Evolutionary conservation across 2,888 invertebrate species (phyloP).

Genomic region (Apamea epomidion): DNA sequence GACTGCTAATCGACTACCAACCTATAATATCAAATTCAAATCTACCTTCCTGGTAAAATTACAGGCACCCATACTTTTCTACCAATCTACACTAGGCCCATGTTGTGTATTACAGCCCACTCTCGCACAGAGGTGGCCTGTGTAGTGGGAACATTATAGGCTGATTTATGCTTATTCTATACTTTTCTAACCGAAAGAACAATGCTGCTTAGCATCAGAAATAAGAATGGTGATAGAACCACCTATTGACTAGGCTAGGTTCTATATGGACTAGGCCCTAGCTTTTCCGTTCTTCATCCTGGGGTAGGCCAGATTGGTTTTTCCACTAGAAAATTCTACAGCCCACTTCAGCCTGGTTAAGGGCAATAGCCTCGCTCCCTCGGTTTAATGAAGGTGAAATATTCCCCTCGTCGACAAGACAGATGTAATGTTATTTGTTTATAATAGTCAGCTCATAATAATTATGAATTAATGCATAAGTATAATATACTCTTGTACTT

Average conservation of each 20-base stretch:
- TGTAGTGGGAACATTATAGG: not conserved
- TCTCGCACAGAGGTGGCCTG: not conserved
- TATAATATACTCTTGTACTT: constrained; percentile 23
- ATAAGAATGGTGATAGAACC: not conserved
- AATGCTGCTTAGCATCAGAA: too few relatives aligned
- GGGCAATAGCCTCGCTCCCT: too few relatives aligned
- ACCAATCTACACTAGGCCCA: not conserved
- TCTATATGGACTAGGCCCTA: too few relatives aligned
- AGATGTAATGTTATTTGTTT: not conserved
- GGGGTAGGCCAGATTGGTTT: not conserved
- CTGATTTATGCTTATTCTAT: not conserved
- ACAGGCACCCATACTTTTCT: not conserved
- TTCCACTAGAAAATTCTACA: not conserved
- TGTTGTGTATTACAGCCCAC: not conserved
- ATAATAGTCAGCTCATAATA: not conserved
- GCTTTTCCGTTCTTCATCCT: not conserved
- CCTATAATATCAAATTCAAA: not conserved
- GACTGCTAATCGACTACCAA: not conserved
- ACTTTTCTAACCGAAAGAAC: not conserved
- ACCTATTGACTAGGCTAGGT: too few relatives aligned
- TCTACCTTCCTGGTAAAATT: not conserved
- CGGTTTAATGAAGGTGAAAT: not conserved
- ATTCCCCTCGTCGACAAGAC: not conserved
- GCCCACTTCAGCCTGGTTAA: not conserved
- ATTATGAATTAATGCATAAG: not conserved